Evolutionary conservation across 2,113 vertebrate species (phyloP), one percentile per base, ranked within the genome.

Genomic region (Zosterops pallidus): DNA sequence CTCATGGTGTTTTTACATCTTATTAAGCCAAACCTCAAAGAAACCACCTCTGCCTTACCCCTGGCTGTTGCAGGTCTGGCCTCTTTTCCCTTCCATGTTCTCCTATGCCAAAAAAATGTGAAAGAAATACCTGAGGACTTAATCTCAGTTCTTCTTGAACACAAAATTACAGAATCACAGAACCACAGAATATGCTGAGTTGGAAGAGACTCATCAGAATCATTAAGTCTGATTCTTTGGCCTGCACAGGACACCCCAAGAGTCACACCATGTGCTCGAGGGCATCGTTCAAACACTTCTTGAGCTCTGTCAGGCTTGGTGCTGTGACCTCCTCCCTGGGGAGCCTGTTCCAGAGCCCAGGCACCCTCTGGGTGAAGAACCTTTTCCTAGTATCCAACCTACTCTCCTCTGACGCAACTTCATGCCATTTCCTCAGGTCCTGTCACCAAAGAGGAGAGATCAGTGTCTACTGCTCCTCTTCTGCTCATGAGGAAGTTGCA

Each of bases 1-100:
- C 5, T 64, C 6, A 9, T 2, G 0, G 2, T 50, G 20, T 39
- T 13, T 20, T 39, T 35, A 4, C 1, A 1, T 47, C 29, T 39
- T 2, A 8, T 5, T 4, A 85, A 68, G 18, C 13, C 28, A 55
- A 13, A 5, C 7, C 9, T 5, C 24, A 56, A 35, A 35, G 29
- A 56, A 56, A 52, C 6, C 13, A 74, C 12, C 14, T 57, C 24
- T 69, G 44, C 15, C 16, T 65, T 37, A 31, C 5, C 22, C 15
- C 23, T 35, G 16, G 2, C 28, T 70, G 37, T 37, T 64, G 75
- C 16, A 79, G 4, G 11, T 68, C 18, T 59, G 57, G 6, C 14
- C 80, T 42, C 4, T 72, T 49, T 69, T 53, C 26, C 3, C 31
- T 55, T 4, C 1, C 13, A 6, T 10, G 15, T 14, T 7, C 16